Percentiles rank a stretch among this genome's conserved stretches.
These are phyloP conservation scores for Varanus salvator DNA, from an alignment of 2,113 vertebrate species.

Conservation along the genomic window DNA sequence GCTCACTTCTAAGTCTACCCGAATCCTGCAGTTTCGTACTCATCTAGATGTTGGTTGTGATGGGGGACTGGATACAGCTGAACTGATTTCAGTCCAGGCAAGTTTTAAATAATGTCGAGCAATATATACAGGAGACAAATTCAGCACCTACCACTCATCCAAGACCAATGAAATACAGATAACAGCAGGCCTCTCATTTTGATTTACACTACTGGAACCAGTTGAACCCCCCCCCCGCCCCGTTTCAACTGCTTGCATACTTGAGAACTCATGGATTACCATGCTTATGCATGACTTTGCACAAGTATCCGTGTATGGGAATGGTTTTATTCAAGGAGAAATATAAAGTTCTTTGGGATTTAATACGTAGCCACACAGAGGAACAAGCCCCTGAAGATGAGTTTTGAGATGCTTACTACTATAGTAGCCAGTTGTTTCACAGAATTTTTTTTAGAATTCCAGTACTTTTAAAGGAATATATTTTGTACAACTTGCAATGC, in stretches of 20 bases:
- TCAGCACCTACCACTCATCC: background rate
- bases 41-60: background rate
- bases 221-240: too few relatives aligned
- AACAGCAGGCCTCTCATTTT: background rate
- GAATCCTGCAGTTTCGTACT: background rate
- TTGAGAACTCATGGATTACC: background rate
- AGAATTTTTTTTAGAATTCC: background rate
- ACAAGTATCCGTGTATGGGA: constrained; percentile 17
- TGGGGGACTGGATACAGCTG: background rate
- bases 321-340: background rate
- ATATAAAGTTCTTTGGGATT: background rate
- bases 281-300: background rate
- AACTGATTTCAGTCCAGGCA: background rate
- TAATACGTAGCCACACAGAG: background rate
- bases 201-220: background rate
- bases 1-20: background rate
- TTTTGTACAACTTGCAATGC: background rate
- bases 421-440: background rate
- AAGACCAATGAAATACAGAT: background rate
- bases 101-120: background rate
- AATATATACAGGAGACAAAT: background rate
- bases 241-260: background rate
- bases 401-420: background rate
- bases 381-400: constrained; percentile 4
- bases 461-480: background rate